Conservation (phyloP, 2,113 vertebrate species). For the Hiodon tergisus region DNA sequence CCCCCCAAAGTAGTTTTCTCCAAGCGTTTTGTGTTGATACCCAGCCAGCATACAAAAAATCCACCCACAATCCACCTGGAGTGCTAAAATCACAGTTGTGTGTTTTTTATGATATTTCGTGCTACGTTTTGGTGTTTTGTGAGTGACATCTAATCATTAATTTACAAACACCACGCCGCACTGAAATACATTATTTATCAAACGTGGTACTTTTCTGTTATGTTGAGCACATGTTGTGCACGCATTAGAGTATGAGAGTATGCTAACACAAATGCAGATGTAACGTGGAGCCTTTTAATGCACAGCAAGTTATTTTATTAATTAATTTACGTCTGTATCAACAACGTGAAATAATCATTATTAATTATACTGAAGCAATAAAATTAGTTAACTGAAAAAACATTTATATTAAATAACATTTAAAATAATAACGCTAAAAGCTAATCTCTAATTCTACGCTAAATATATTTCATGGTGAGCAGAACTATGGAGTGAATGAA, state of each 20-base stretch:
- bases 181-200: slow-evolving; percentile 69
- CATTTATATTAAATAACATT: background rate
- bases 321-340: slow-evolving; percentile 54
- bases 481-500: no score
- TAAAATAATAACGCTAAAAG: background rate
- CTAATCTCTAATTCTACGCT: no score
- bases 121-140: slow-evolving; percentile 42
- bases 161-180: slow-evolving; percentile 60
- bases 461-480: no score
- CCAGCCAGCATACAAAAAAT: slow-evolving; percentile 41
- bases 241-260: slow-evolving; percentile 64
- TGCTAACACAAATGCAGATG: slow-evolving; percentile 52
- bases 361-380: slow-evolving; percentile 42
- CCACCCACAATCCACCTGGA: background rate
- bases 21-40: slow-evolving; percentile 65
- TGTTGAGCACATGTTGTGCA: slow-evolving; percentile 47
- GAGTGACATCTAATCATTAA: slow-evolving; percentile 64
- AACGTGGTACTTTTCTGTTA: slow-evolving; percentile 47
- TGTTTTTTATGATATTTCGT: slow-evolving; percentile 45
- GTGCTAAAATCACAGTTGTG: slow-evolving; percentile 18
- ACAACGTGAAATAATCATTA: slow-evolving; percentile 43
- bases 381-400: slow-evolving; percentile 37
- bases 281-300: slow-evolving; percentile 55
- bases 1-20: slow-evolving; percentile 44
- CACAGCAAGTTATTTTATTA: slow-evolving; percentile 51